These are phyloP conservation scores for Dryobotodes eremita DNA, from an alignment of 2,888 invertebrate genomes.

Conservation along the genomic window DNA sequence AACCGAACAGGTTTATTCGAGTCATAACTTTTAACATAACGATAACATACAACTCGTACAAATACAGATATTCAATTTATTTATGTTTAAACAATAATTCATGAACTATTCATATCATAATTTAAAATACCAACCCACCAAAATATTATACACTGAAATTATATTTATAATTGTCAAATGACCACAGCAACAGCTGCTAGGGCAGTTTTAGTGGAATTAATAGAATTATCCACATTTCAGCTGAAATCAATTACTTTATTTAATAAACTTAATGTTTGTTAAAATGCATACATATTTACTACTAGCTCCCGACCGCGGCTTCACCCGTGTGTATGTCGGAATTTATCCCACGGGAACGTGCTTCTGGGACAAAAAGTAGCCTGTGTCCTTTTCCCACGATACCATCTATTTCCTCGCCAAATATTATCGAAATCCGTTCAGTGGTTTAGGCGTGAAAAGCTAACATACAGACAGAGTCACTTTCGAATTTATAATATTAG, in stretches of 20 bases:
- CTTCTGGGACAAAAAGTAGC: too few species aligned
- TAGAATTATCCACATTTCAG: neutral
- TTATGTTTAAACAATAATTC: constrained; percentile 13
- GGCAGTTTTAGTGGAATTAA: neutral
- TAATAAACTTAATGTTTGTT: neutral
- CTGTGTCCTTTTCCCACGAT: too few species aligned
- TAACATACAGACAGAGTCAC: too few species aligned
- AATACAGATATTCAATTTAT: constrained; percentile 25
- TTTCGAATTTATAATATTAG: too few species aligned
- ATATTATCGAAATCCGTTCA: too few species aligned
- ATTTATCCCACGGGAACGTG: too few species aligned
- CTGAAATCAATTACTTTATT: constrained; percentile 14
- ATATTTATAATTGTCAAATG: constrained; percentile 31
- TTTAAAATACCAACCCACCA: constrained; percentile 16
- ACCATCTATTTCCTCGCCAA: too few species aligned
- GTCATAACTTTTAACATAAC: neutral
- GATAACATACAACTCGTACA: neutral
- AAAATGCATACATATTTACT: neutral
- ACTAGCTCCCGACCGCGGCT: too few species aligned
- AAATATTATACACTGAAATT: constrained; percentile 18
- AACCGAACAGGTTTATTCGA: constrained; percentile 26
- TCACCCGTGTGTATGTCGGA: too few species aligned
- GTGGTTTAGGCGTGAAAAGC: too few species aligned
- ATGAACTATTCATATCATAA: constrained; percentile 11
- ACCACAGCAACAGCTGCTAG: constrained; percentile 26